Conservation (phyloP, 2,113 vertebrate species). For the Mus pahari region DNA sequence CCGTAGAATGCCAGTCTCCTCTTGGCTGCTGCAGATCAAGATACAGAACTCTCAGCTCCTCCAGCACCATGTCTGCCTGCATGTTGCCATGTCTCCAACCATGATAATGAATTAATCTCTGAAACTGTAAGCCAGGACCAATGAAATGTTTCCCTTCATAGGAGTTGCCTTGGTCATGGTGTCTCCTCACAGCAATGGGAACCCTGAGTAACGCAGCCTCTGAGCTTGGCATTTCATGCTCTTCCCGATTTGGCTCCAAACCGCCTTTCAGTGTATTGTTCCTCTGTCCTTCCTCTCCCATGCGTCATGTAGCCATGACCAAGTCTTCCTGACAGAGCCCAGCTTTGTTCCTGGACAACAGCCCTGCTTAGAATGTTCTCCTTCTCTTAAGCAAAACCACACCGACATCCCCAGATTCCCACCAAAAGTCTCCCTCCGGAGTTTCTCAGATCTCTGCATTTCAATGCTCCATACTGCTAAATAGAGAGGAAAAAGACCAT, state of each 20-base stretch:
- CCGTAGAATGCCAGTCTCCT: too few species aligned
- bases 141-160: too few species aligned
- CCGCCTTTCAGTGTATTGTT: not conserved
- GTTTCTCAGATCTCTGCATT: not conserved
- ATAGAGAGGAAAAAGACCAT: not conserved
- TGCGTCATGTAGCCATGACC: not conserved
- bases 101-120: too few species aligned
- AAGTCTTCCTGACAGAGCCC: not conserved
- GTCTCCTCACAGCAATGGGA: too few species aligned
- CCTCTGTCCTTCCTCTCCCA: not conserved
- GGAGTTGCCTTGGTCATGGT: too few species aligned
- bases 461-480: conserved; percentile 16
- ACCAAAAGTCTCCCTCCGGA: not conserved
- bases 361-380: not conserved
- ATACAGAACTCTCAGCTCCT: too few species aligned
- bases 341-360: not conserved
- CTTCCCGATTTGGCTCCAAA: not conserved
- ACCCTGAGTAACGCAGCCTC: not conserved
- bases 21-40: too few species aligned
- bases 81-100: too few species aligned
- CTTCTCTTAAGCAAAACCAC: not conserved
- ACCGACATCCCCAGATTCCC: not conserved
- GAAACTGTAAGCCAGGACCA: too few species aligned
- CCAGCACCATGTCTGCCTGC: too few species aligned
- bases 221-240: not conserved